Conservation (phyloP, 2,888 invertebrate genomes). For the Dascillus cervinus region DNA sequence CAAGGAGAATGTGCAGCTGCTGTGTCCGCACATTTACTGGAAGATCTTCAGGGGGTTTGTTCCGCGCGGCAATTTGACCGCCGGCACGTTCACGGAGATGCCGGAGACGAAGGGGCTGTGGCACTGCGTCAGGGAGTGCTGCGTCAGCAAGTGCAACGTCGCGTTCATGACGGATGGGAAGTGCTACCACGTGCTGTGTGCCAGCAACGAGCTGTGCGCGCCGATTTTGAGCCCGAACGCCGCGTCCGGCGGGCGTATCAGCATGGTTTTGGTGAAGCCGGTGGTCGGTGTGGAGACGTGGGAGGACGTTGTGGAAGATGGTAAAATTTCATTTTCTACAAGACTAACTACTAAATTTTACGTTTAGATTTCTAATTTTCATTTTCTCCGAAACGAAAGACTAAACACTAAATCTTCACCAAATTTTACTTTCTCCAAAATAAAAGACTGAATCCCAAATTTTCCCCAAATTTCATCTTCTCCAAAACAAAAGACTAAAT, state of each 20-base stretch:
- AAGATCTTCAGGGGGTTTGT: slow-evolving; percentile 34
- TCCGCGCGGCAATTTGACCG: slow-evolving; percentile 34
- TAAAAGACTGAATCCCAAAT: too few relatives aligned
- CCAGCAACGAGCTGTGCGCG: slow-evolving; percentile 61
- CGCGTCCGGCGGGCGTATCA: slow-evolving; percentile 51
- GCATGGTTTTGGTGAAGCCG: slow-evolving; percentile 72
- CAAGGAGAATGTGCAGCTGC: slow-evolving; percentile 16
- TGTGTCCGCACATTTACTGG: slow-evolving; percentile 33
- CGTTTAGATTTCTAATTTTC: too few relatives aligned
- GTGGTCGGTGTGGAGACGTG: slow-evolving; percentile 52
- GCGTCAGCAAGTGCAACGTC: slow-evolving; percentile 65
- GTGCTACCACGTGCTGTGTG: slow-evolving; percentile 72
- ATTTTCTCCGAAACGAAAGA: too few relatives aligned
- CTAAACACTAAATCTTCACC: too few relatives aligned
- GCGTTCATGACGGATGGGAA: slow-evolving; percentile 67
- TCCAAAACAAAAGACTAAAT: too few relatives aligned
- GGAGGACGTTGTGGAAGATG: slow-evolving; percentile 38
- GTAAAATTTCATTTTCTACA: too few relatives aligned
- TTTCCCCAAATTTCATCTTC: too few relatives aligned
- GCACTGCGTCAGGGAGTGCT: slow-evolving; percentile 62
- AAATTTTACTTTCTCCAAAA: too few relatives aligned
- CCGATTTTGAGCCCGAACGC: slow-evolving; percentile 57
- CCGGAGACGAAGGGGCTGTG: slow-evolving; percentile 47
- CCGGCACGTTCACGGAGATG: too few relatives aligned
- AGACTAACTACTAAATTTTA: too few relatives aligned